Evolutionary conservation across 2,113 vertebrate genomes (phyloP), one percentile per base, ranked within the genome.

Genomic region (Oriolus oriolus): DNA sequence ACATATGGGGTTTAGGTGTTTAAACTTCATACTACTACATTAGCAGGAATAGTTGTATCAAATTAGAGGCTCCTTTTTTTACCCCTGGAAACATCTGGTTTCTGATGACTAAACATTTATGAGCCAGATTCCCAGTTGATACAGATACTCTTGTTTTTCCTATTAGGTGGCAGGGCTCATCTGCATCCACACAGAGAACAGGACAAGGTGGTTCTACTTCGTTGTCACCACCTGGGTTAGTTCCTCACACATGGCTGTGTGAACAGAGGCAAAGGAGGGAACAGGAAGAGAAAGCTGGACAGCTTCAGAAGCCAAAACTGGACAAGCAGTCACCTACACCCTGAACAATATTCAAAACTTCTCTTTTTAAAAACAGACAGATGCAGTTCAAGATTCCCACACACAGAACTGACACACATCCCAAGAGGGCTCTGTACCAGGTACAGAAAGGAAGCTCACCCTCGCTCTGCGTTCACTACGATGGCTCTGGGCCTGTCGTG

Each of bases 401-500:
- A 10, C 10, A 1, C 6, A 50, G 39, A 59, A 69, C 68, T 65
- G 64, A 50, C 22, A 19, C 4, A 9, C 15, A 13, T 8, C 4
- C 56, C 47, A 6, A 3, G 24, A 39, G 26, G 1, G 45, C 47
- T 42, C 15, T 21, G 47, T 7, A 6, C 14, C 7, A 59, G 44
- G n/a, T 1, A 42, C 35, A 70, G 65, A 31, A 41, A 60, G 26
- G 8, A 13, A 17, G 18, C 97, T 98, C 89, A 99, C 99, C 99
- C 99, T 92, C 99, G 98, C 96, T 99, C 99, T 0, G 99, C 98
- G 0, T 99, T 99, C 89, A 99, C 98, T 0, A 98, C 98, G 2
- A 99, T 99, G 94, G 99, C 99, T 35, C 99, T 93, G 4, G 99
- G 99, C 90, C 96, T 98, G 97, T 99, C 99, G 0, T 98, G 98